Evolutionary conservation across 2,797 vertebrate genomes (phyloP).

Genomic region (Poecilia gillii): DNA sequence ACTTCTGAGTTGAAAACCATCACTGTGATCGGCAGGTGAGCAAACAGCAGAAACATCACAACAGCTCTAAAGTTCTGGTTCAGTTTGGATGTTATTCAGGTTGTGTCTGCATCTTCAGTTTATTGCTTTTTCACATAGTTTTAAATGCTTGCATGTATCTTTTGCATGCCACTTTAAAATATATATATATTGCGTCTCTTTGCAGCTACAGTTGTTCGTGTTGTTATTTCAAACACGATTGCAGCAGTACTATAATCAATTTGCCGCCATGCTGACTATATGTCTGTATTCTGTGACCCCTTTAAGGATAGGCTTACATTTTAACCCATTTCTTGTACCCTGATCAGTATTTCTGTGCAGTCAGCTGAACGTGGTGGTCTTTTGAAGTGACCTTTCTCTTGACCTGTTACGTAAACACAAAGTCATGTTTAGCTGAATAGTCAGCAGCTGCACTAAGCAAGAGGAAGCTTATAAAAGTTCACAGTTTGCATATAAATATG

Average conservation of each 20-base stretch:
- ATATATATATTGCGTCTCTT: not conserved
- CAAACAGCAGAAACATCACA: not conserved
- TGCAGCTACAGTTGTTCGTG: not conserved
- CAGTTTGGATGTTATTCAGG: not conserved
- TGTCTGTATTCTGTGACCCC: no score
- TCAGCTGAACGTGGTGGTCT: constrained; percentile 8
- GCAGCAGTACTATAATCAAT: not conserved
- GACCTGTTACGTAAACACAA: constrained; percentile 29
- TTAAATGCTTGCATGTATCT: not conserved
- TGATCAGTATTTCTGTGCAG: constrained; percentile 19
- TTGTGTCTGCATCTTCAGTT: not conserved
- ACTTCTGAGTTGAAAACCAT: constrained; percentile 63
- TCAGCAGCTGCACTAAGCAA: not conserved
- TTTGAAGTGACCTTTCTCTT: constrained; percentile 18
- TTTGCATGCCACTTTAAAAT: not conserved
- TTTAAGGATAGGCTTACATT: constrained; percentile 12
- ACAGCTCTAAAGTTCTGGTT: not conserved
- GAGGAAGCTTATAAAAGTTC: not conserved
- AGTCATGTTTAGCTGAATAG: not conserved
- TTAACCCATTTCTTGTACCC: constrained; percentile 11
- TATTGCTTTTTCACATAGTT: not conserved
- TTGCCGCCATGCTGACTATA: not conserved
- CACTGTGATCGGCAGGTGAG: constrained; percentile 83
- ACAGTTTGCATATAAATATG: not conserved
- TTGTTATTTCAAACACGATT: not conserved